Conservation (phyloP, 2,888 invertebrate genomes). For the Nemoura dubitans region DNA sequence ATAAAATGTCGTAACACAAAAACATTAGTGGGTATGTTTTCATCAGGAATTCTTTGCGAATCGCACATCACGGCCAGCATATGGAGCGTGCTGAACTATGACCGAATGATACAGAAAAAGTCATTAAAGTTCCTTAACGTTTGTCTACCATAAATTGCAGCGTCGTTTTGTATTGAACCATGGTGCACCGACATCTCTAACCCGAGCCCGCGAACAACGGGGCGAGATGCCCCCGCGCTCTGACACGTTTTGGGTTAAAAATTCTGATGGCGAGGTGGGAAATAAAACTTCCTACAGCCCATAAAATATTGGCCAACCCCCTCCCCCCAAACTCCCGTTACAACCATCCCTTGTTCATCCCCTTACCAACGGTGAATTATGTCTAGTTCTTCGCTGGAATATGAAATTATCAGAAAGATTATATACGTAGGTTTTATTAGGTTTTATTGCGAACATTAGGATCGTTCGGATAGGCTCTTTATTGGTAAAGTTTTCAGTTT, state of each 20-base stretch:
- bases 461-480: neutral
- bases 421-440: neutral
- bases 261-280: neutral
- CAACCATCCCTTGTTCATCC: neutral
- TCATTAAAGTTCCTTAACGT: neutral
- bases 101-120: neutral
- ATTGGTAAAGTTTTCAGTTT: neutral
- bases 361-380: neutral
- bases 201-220: neutral
- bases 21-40: too few relatives aligned
- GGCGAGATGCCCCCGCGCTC: neutral
- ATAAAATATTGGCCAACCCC: neutral
- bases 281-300: neutral
- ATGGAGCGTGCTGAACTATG: too few relatives aligned
- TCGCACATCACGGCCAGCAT: too few relatives aligned
- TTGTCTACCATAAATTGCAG: neutral
- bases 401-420: constrained; percentile 2
- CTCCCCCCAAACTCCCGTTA: neutral
- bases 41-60: too few relatives aligned
- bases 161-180: neutral
- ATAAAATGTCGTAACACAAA: too few relatives aligned
- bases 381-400: neutral
- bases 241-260: neutral
- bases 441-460: neutral
- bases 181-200: too few relatives aligned